These are phyloP conservation scores for Thymelicus lineola DNA, from an alignment of 2,888 invertebrate genomes.

Conservation along the genomic window DNA sequence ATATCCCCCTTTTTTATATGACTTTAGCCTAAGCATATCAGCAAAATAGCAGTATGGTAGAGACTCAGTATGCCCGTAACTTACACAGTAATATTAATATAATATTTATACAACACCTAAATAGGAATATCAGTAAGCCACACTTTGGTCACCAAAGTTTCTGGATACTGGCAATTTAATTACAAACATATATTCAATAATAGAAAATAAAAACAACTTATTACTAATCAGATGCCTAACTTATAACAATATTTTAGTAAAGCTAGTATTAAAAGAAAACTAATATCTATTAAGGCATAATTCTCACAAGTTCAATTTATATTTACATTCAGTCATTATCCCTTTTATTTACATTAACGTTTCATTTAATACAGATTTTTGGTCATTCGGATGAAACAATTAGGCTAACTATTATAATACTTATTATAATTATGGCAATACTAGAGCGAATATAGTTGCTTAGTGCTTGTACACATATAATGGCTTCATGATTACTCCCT, in stretches of 20 bases:
- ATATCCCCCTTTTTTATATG: background rate
- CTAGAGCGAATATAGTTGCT: slow-evolving; percentile 24
- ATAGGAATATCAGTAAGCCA: slow-evolving; percentile 51
- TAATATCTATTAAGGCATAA: slow-evolving; percentile 31
- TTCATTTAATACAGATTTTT: slow-evolving; percentile 31
- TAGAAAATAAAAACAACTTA: slow-evolving; percentile 54
- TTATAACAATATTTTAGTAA: slow-evolving; percentile 61
- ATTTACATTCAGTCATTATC: slow-evolving; percentile 67
- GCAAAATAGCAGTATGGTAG: slow-evolving; percentile 3
- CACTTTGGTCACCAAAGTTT: slow-evolving; percentile 62
- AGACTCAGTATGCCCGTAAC: background rate
- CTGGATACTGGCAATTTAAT: slow-evolving; percentile 53
- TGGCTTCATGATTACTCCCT: slow-evolving; percentile 26
- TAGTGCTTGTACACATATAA: slow-evolving; percentile 22
- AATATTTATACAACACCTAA: slow-evolving; percentile 6
- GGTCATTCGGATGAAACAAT: slow-evolving; percentile 32
- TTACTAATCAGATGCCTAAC: slow-evolving; percentile 61
- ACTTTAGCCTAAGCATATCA: no score
- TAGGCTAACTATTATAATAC: slow-evolving; percentile 30
- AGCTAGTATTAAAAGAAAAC: slow-evolving; percentile 38
- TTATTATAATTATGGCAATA: slow-evolving; percentile 35
- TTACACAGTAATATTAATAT: slow-evolving; percentile 1
- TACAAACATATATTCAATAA: slow-evolving; percentile 18
- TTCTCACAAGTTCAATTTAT: slow-evolving; percentile 46
- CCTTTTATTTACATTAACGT: slow-evolving; percentile 29